Percentiles rank a stretch among this genome's conserved stretches.
Evolutionary conservation across 2,888 invertebrate genomes (phyloP).

Genomic region (Apotomis betuletana): DNA sequence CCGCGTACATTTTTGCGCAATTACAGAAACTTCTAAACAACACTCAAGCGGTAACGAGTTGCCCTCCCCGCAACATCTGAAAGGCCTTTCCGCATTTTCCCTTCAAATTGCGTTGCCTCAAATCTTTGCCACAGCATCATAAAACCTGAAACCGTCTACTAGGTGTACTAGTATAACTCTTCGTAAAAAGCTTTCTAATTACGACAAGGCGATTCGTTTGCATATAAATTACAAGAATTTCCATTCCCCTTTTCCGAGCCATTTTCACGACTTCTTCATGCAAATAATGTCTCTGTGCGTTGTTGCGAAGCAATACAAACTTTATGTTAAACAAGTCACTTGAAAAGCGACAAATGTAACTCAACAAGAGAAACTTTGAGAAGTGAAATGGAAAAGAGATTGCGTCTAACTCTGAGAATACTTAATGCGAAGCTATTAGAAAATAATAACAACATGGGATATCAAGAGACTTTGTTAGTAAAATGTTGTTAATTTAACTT

Average conservation of each 20-base stretch:
- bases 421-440: conserved; percentile 29
- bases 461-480: conserved; percentile 16
- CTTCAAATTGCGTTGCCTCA: conserved; percentile 23
- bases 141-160: conserved; percentile 39
- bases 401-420: conserved; percentile 30
- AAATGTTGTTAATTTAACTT: conserved; percentile 26
- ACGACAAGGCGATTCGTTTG: conserved; percentile 70
- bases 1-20: conserved; percentile 16
- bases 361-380: conserved; percentile 50
- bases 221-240: conserved; percentile 74
- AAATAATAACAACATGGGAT: conserved; percentile 30
- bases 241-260: conserved; percentile 65
- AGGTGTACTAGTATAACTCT: conserved; percentile 50
- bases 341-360: conserved; percentile 54
- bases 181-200: conserved; percentile 69
- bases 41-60: conserved; percentile 36
- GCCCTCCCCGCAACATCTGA: conserved; percentile 16
- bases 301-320: conserved; percentile 60
- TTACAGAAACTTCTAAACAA: conserved; percentile 26
- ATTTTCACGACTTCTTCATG: conserved; percentile 69
- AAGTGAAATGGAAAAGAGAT: conserved; percentile 46
- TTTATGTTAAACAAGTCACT: conserved; percentile 72
- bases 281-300: conserved; percentile 66
- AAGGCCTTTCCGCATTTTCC: conserved; percentile 25
- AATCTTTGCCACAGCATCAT: conserved; percentile 29